Evolutionary conservation across 1,140 invertebrate genomes (phyloP).

Genomic region (Apis dorsata): DNA sequence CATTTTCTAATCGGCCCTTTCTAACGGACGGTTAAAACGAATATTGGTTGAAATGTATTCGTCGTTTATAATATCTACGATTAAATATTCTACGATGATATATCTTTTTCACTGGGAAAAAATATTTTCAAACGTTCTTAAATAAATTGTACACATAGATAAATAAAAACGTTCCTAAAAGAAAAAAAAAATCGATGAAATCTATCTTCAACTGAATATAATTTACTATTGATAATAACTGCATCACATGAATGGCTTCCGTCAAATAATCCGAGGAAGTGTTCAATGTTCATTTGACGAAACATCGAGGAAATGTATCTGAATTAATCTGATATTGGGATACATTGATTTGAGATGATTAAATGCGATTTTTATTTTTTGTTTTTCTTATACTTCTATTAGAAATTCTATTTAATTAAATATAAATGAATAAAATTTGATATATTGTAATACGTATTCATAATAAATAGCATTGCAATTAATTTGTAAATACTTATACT

Average conservation of each 20-base stretch:
- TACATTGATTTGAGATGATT: neutral
- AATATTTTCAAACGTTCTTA: neutral
- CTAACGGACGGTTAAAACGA: neutral
- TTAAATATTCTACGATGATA: neutral
- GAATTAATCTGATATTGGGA: slow-evolving; percentile 6
- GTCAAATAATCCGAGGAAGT: slow-evolving; percentile 25
- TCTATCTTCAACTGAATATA: neutral
- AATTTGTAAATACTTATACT: neutral
- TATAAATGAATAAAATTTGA: no score
- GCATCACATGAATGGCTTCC: slow-evolving; percentile 38
- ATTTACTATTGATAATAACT: slow-evolving; percentile 11
- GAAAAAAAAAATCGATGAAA: slow-evolving; percentile 27
- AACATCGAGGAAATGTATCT: neutral
- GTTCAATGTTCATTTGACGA: neutral
- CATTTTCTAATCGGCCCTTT: slow-evolving; percentile 12
- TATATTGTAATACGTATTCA: no score
- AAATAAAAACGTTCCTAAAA: neutral
- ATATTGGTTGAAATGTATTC: no score
- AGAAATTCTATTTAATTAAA: no score
- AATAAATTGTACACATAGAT: no score
- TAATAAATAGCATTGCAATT: no score
- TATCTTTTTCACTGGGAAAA: neutral
- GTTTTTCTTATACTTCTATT: no score
- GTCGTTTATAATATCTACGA: neutral
- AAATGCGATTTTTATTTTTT: neutral